A percentile compares a stretch with the other conserved stretches of the same genome.
Conservation (phyloP, 2,888 invertebrate genomes). For the Caradrina clavipalpis region DNA sequence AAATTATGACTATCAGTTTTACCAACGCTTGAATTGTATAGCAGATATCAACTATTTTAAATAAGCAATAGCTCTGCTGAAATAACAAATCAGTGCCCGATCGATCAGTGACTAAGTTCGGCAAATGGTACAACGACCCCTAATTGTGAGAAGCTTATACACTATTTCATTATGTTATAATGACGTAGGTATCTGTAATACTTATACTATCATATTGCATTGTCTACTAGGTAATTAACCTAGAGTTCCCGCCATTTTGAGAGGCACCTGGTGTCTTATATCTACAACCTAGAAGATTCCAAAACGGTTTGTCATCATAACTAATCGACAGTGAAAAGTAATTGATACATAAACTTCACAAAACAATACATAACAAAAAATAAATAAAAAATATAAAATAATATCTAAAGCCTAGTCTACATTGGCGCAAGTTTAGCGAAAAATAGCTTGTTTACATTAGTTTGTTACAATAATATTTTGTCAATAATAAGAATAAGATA, state of each 20-base stretch:
- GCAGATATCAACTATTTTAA: background rate
- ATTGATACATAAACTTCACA: background rate
- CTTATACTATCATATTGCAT: background rate
- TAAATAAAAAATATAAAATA: conserved; percentile 6
- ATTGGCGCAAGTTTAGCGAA: too few species aligned
- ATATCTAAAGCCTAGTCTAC: conserved; percentile 1
- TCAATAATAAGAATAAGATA: too few species aligned
- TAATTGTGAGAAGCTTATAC: too few species aligned
- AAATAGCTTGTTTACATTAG: too few species aligned
- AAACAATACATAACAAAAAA: background rate
- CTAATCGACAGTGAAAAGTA: background rate
- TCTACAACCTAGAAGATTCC: conserved; percentile 13
- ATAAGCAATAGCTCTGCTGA: background rate
- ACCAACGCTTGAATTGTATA: background rate
- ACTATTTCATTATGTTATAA: too few species aligned
- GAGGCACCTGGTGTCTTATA: background rate
- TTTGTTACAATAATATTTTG: too few species aligned
- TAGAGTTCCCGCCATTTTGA: background rate
- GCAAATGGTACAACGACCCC: too few species aligned
- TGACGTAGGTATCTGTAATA: too few species aligned
- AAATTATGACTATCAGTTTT: background rate
- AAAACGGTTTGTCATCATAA: conserved; percentile 1
- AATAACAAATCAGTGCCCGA: too few species aligned
- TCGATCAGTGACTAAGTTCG: too few species aligned
- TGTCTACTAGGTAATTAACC: background rate